A percentile compares a stretch with the other conserved stretches of the same genome.
Evolutionary conservation across 2,113 vertebrate species (phyloP).

Genomic region (Sphaerodactylus townsendi): DNA sequence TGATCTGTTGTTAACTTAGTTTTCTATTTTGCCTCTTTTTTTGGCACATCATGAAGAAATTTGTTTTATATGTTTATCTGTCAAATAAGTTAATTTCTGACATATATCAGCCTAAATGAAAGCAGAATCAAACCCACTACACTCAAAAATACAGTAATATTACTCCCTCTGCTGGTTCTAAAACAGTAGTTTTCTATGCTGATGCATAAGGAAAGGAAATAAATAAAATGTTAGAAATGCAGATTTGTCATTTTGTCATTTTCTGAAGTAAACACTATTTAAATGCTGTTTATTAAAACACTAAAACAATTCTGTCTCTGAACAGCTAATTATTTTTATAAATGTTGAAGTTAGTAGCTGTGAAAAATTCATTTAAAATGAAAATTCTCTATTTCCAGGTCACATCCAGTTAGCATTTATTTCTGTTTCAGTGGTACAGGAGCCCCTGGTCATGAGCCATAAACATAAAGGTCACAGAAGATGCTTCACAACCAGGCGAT

Average conservation of each 20-base stretch:
- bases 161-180: constrained; percentile 58
- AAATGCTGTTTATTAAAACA: accelerated
- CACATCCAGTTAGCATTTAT: neutral
- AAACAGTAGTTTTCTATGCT: neutral
- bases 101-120: neutral
- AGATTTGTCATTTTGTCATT: neutral
- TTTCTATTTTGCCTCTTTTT: neutral
- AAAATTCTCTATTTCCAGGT: neutral
- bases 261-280: accelerated
- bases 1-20: neutral
- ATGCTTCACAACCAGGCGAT: neutral
- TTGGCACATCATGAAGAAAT: neutral
- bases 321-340: neutral
- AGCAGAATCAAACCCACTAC: neutral
- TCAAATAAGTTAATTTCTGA: neutral
- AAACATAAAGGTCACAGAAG: neutral
- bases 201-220: neutral
- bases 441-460: neutral
- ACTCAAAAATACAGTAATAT: neutral
- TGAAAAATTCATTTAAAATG: neutral
- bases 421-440: neutral
- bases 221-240: accelerated
- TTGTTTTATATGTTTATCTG: neutral
- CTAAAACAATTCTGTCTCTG: neutral
- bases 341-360: neutral